A percentile compares a stretch with the other conserved stretches of the same genome.
Evolutionary conservation across 1,140 invertebrate species (phyloP).

Genomic region (Luehdorfia chinensis): DNA sequence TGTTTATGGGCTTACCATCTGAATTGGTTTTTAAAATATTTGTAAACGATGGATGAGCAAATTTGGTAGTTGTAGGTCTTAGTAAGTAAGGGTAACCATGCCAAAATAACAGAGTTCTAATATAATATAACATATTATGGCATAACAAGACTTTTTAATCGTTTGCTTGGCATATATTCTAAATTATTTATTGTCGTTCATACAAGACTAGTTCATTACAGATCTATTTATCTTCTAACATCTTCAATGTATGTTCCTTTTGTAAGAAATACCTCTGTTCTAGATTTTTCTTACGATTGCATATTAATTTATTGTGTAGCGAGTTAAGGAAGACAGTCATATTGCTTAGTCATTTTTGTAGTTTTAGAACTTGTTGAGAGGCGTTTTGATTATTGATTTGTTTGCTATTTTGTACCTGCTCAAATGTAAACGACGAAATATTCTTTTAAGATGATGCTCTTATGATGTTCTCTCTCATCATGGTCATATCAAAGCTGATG

Average conservation of each 20-base stretch:
- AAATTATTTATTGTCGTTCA: not conserved
- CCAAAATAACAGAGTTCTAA: constrained; percentile 10
- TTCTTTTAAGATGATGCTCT: not conserved
- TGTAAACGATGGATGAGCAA: too few species aligned
- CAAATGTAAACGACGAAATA: constrained; percentile 16
- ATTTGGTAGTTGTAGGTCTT: too few species aligned
- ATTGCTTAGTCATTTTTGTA: constrained; percentile 65
- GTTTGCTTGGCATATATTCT: too few species aligned
- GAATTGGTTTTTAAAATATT: too few species aligned
- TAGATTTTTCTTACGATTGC: constrained; percentile 25
- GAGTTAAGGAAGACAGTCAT: constrained; percentile 54
- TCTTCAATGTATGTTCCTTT: constrained; percentile 30
- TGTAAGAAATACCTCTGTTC: constrained; percentile 43
- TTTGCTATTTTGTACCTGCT: constrained; percentile 53
- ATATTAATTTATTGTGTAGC: constrained; percentile 48
- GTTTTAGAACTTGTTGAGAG: constrained; percentile 25
- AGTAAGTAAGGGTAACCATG: not conserved
- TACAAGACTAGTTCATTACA: not conserved
- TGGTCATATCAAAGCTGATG: not conserved
- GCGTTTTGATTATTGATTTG: constrained; percentile 22
- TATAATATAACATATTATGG: not conserved
- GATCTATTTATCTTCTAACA: constrained; percentile 1
- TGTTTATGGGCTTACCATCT: too few species aligned
- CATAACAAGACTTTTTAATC: too few species aligned
- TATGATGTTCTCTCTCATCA: not conserved